Percentiles rank a stretch among this genome's conserved stretches.
phyloP scores from a whole-genome alignment of 2,888 invertebrate genomes.

The Cetonia aurata region DNA sequence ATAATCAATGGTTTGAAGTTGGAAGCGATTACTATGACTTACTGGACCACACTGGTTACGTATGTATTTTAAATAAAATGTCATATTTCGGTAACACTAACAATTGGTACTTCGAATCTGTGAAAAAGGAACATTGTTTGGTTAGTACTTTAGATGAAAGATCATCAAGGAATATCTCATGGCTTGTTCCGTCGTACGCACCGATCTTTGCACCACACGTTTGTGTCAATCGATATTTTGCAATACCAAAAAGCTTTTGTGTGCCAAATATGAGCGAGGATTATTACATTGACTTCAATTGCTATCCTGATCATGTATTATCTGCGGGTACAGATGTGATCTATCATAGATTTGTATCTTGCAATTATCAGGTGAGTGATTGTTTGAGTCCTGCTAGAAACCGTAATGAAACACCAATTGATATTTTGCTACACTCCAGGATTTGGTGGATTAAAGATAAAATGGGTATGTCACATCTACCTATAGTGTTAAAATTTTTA shows the following conservation, averaged over 20 bases:
- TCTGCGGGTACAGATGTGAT: not conserved
- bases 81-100: not conserved
- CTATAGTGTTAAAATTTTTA: too few species aligned
- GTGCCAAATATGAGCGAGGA: not conserved
- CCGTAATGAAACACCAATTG: not conserved
- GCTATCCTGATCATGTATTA: not conserved
- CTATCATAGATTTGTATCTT: not conserved
- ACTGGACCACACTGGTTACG: not conserved
- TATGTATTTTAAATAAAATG: not conserved
- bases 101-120: not conserved
- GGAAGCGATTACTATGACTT: constrained; percentile 2
- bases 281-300: constrained; percentile 1
- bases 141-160: not conserved
- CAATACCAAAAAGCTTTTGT: not conserved
- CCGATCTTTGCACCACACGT: not conserved
- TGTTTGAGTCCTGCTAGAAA: not conserved
- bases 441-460: not conserved
- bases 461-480: not conserved
- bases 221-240: not conserved
- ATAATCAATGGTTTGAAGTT: not conserved
- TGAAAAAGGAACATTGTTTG: constrained; percentile 10
- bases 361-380: not conserved
- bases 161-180: constrained; percentile 1
- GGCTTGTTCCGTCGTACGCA: not conserved
- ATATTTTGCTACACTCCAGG: not conserved